Evolutionary conservation across 2,888 invertebrate genomes (phyloP), one percentile per base, ranked within the genome.

Genomic region (Pecten maximus): DNA sequence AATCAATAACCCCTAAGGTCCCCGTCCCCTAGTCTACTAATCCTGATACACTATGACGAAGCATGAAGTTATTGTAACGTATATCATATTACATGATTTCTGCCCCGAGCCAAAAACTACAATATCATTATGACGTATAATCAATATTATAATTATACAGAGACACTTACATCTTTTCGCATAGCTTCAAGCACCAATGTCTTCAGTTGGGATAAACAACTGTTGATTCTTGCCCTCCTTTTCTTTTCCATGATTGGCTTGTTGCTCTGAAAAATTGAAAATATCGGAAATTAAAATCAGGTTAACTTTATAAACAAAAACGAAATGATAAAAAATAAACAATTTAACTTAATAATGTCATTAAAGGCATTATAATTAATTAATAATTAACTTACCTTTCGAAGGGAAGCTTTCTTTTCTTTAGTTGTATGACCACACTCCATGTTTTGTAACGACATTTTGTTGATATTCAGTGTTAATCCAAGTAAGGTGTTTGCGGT

Each of bases 181-280:
- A 96, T 95, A 8, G 96, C 96, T 90, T 96, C 96, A 40, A 96
- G 92, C 2, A 96, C 96, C 89, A 96, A 91, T 15, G 95, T 93
- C 92, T 96, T 96, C 89, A 96, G 94, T 89, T 96, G 95, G 23
- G 95, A 93, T 40, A 96, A 93, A 91, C 96, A 96, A 44, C 94
- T 95, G 92, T 96, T 96, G 89, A 96, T 96, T 87, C 96, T 91
- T 6, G 96, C 96, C 87, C 96, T 90, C 86, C 96, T 91, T 88
- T 95, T 94, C 93, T 96, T 96, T 91, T 96, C 96, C 96, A 96
- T 96, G 89, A 96, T 93, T 2, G 96, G 96, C 88, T 96, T 96
- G 91, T 96, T 96, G 87, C 95, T 95, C 96, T 96, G 95, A 2
- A 94, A 94, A 89, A 88, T 28, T 15, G 23, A n/a, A n/a, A 48